Evolutionary conservation across 2,113 vertebrate genomes (phyloP).

Genomic region (Catharus bicknelli): DNA sequence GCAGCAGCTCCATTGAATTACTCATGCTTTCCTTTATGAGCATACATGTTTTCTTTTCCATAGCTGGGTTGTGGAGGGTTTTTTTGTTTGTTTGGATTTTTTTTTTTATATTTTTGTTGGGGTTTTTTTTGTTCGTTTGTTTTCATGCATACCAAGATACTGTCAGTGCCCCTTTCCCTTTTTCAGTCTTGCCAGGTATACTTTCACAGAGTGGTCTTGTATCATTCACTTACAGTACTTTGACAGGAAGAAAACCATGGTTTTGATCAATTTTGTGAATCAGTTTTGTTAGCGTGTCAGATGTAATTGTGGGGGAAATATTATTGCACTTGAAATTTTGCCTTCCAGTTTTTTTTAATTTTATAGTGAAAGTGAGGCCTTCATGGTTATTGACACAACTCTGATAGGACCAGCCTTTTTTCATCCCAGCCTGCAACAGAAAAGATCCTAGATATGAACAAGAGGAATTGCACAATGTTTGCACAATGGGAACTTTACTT

Average conservation of each 20-base stretch:
- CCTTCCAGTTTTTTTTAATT: neutral
- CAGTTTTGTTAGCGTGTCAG: neutral
- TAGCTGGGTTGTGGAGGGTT: neutral
- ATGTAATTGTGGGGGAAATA: neutral
- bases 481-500: neutral
- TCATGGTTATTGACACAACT: neutral
- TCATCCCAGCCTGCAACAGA: neutral
- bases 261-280: neutral
- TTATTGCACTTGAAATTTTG: neutral
- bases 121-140: neutral
- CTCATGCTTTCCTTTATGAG: slow-evolving; percentile 45
- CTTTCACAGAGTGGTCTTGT: neutral
- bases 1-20: slow-evolving; percentile 34
- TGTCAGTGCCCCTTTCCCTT: neutral
- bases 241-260: accelerated
- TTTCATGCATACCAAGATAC: neutral
- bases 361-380: neutral
- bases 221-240: neutral
- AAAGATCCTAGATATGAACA: neutral
- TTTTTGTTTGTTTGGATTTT: neutral
- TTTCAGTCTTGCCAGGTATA: neutral
- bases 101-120: neutral
- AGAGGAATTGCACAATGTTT: neutral
- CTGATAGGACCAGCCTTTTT: neutral
- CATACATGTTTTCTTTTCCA: slow-evolving; percentile 55